Conservation (phyloP, 2,113 vertebrate species). For the Nyctibius bracteatus region DNA sequence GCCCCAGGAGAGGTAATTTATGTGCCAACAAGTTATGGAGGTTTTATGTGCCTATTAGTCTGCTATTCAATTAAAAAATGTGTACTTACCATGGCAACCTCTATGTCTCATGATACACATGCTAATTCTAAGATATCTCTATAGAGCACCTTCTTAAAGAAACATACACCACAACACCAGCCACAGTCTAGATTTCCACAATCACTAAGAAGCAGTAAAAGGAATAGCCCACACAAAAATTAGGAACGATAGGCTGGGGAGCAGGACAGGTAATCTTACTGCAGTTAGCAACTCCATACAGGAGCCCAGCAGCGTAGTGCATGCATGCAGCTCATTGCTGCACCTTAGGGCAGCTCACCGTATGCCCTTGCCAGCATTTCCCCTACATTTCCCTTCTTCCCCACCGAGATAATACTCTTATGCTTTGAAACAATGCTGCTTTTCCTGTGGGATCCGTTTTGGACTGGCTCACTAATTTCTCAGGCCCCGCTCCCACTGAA, state of each 20-base stretch:
- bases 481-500: not conserved
- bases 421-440: not conserved
- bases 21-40: slow-evolving; percentile 62
- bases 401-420: not conserved
- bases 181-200: not conserved
- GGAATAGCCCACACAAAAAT: not conserved
- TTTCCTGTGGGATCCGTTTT: not conserved
- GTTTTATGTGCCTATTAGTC: slow-evolving; percentile 74
- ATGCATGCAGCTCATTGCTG: rapidly evolving
- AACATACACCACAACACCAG: slow-evolving; percentile 17
- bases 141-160: slow-evolving; percentile 63
- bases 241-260: not conserved
- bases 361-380: not conserved
- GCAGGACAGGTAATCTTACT: not conserved
- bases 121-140: slow-evolving; percentile 58
- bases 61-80: slow-evolving; percentile 73
- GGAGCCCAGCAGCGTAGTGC: not conserved
- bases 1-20: slow-evolving; percentile 68
- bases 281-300: not conserved
- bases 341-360: not conserved
- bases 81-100: slow-evolving; percentile 66
- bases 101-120: slow-evolving; percentile 36
- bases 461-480: not conserved
- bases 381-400: not conserved
- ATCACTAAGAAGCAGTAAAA: not conserved